Percentiles rank a stretch among this genome's conserved stretches.
phyloP scores from a whole-genome alignment of 2,113 vertebrate species.

The Propithecus coquereli region DNA sequence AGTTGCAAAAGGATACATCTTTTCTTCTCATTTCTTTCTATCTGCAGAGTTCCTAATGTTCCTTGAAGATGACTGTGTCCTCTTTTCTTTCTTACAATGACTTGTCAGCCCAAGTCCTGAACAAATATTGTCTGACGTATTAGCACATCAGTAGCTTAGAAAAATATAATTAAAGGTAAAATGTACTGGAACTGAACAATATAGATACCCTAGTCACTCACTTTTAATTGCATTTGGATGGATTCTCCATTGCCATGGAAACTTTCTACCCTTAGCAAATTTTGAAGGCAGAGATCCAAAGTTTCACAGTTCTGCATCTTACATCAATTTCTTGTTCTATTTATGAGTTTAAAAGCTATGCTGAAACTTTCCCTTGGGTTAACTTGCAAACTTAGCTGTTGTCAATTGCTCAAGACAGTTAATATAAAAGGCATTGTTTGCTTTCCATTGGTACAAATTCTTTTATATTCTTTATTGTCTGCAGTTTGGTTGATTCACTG shows the following conservation, averaged over 20 bases:
- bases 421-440: neutral
- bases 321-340: conserved; percentile 25
- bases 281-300: conserved; percentile 43
- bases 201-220: conserved; percentile 3
- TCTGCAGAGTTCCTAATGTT: neutral
- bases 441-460: neutral
- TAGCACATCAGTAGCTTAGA: neutral
- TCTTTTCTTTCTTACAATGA: conserved; percentile 4
- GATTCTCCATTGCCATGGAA: conserved; percentile 51
- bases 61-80: neutral
- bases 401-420: neutral
- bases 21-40: neutral
- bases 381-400: neutral
- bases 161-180: conserved; percentile 58
- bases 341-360: neutral
- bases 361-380: neutral
- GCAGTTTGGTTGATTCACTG: neutral
- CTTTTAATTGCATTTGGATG: conserved; percentile 60
- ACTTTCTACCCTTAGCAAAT: conserved; percentile 44
- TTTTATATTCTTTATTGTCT: neutral
- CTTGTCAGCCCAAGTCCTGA: neutral
- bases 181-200: conserved; percentile 14
- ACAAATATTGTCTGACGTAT: neutral
- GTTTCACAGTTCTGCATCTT: conserved; percentile 10
- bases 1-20: neutral